These are phyloP conservation scores for Syngnathus acus DNA, from an alignment of 2,797 vertebrate genomes.

Conservation along the genomic window DNA sequence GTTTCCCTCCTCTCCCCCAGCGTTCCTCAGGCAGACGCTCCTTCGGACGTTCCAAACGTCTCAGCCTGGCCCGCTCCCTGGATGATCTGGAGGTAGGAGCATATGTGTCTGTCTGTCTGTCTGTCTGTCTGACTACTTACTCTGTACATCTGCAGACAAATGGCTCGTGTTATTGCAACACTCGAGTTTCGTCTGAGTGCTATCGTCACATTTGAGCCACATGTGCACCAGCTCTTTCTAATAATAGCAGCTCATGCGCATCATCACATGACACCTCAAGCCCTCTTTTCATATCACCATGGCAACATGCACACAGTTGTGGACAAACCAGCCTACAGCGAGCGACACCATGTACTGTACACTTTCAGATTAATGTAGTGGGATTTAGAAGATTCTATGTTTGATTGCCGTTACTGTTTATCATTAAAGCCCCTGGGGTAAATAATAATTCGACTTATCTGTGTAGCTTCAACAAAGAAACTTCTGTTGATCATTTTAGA, in stretches of 20 bases:
- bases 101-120: not conserved
- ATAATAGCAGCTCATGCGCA: slow-evolving; percentile 33
- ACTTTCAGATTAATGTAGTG: not conserved
- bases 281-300: slow-evolving; percentile 33
- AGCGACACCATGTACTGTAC: not conserved
- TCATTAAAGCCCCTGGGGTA: slow-evolving; percentile 1
- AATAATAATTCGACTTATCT: slow-evolving; percentile 8
- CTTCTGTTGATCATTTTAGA: not conserved
- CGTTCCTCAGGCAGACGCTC: slow-evolving; percentile 81
- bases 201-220: slow-evolving; percentile 35
- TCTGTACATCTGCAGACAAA: not conserved
- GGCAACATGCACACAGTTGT: slow-evolving; percentile 32
- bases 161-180: not conserved
- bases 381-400: not conserved
- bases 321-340: slow-evolving; percentile 7
- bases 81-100: slow-evolving; percentile 88
- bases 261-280: slow-evolving; percentile 33
- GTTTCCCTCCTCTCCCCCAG: slow-evolving; percentile 74
- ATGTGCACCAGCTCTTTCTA: slow-evolving; percentile 32
- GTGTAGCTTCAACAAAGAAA: slow-evolving; percentile 36
- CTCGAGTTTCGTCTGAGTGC: slow-evolving; percentile 5
- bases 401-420: not conserved
- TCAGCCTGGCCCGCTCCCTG: slow-evolving; percentile 89
- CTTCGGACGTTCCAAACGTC: slow-evolving; percentile 83
- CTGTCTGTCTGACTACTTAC: not conserved